Evolutionary conservation across 2,888 invertebrate genomes (phyloP).

Genomic region (Hermodice carunculata): DNA sequence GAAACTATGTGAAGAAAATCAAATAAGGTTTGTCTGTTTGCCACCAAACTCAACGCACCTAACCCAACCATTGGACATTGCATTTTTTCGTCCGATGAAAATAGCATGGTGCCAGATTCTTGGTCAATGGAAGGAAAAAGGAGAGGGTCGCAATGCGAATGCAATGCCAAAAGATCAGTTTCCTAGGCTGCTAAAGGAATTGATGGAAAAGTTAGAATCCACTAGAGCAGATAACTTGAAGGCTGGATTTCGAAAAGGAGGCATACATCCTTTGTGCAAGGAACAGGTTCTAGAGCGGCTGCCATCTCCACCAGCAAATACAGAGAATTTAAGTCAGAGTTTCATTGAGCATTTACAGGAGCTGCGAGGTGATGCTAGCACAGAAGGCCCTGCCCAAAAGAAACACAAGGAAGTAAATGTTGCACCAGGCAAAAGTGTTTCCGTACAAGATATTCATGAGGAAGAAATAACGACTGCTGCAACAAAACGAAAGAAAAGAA

Average conservation of each 20-base stretch:
- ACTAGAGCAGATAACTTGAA: neutral
- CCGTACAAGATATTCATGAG: neutral
- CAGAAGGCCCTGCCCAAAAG: too few species aligned
- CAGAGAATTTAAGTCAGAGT: neutral
- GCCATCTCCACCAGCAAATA: neutral
- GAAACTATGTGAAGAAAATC: conserved; percentile 55
- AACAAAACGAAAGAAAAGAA: too few species aligned
- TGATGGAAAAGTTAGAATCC: neutral
- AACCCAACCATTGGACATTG: conserved; percentile 41
- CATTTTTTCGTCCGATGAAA: conserved; percentile 37
- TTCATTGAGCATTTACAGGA: neutral
- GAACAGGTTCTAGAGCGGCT: neutral
- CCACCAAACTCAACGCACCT: conserved; percentile 45
- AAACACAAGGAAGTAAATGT: neutral
- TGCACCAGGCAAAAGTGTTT: conserved; percentile 2
- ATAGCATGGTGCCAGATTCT: conserved; percentile 29
- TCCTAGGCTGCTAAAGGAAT: neutral
- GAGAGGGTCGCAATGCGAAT: too few species aligned
- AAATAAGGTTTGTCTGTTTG: conserved; percentile 56
- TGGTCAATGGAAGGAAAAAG: neutral
- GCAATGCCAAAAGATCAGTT: conserved; percentile 1
- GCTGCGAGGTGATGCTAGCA: neutral
- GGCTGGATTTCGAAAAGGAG: neutral
- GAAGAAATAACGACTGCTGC: too few species aligned
- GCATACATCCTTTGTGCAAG: neutral